phyloP scores from a whole-genome alignment of 2,888 invertebrate genomes.

The Strigamia crassipes region DNA sequence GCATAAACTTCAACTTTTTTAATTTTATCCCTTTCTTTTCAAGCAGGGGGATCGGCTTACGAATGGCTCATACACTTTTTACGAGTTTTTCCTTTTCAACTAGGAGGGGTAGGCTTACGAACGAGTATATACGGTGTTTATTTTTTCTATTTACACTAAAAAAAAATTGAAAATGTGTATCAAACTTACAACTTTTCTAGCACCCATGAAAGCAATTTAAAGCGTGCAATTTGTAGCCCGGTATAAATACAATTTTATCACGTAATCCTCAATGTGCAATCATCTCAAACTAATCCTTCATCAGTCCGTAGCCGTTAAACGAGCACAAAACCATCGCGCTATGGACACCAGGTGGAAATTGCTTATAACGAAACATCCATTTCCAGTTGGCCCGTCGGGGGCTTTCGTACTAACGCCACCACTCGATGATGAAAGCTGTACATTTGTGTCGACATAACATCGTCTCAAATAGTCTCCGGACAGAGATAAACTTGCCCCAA shows the following conservation, averaged over 20 bases:
- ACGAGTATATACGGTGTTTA: too few species aligned
- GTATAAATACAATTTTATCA: slow-evolving; percentile 4
- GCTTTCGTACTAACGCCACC: slow-evolving; percentile 10
- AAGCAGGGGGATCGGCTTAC: too few species aligned
- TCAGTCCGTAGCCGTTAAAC: slow-evolving; percentile 3
- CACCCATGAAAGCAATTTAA: slow-evolving; percentile 7
- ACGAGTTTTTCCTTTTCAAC: too few species aligned
- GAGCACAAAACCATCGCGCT: neutral
- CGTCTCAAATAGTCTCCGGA: slow-evolving; percentile 10
- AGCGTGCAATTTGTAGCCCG: neutral
- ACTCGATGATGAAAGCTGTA: slow-evolving; percentile 10
- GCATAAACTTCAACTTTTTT: too few species aligned
- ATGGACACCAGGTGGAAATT: slow-evolving; percentile 10
- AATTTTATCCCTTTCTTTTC: too few species aligned
- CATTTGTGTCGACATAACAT: slow-evolving; percentile 10
- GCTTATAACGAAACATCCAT: slow-evolving; percentile 10
- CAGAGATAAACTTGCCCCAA: slow-evolving; percentile 10
- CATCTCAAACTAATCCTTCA: neutral
- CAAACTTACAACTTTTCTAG: neutral
- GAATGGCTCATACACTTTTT: too few species aligned
- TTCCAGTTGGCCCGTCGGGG: slow-evolving; percentile 8
- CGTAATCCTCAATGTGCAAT: neutral
- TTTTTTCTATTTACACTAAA: too few species aligned
- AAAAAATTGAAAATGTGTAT: neutral
- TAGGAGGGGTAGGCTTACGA: too few species aligned